Percentiles rank a stretch among this genome's conserved stretches.
phyloP scores from a whole-genome alignment of 1,140 invertebrate species.

The Anagrus nilaparvatae region DNA sequence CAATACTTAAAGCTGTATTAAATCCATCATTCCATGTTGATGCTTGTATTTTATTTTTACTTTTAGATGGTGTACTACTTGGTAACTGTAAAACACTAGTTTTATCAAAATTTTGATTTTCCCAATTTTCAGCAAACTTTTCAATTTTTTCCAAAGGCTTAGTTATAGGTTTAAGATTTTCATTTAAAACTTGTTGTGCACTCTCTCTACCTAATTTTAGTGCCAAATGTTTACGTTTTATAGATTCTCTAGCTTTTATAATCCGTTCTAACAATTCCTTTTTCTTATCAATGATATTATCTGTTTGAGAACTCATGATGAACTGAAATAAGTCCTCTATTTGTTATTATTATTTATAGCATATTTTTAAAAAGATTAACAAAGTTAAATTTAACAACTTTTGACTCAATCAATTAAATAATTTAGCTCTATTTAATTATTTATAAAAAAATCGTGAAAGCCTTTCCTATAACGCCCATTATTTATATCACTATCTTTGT shows the following conservation, averaged over 20 bases:
- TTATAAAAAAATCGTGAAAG: constrained; percentile 4
- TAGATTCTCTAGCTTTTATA: constrained; percentile 2
- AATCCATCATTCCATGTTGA: too few species aligned
- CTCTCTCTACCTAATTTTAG: not conserved
- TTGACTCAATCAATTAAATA: not conserved
- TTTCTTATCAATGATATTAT: not conserved
- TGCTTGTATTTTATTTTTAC: not conserved
- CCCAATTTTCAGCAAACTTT: constrained; percentile 26
- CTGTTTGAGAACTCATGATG: not conserved
- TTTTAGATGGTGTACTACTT: not conserved
- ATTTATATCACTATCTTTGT: constrained; percentile 9
- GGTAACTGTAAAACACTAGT: not conserved
- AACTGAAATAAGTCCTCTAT: not conserved
- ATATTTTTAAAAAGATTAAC: not conserved
- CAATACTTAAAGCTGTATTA: too few species aligned
- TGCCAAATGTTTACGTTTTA: not conserved
- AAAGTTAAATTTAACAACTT: not conserved
- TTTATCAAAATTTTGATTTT: constrained; percentile 15
- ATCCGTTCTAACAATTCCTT: not conserved
- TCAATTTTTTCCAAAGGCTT: constrained; percentile 4
- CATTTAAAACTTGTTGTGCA: not conserved
- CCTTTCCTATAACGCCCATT: constrained; percentile 4
- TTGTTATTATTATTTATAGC: not conserved
- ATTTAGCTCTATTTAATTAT: not conserved
- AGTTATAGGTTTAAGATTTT: constrained; percentile 3